These are phyloP conservation scores for Megaceryle maxima DNA, from an alignment of 2,113 vertebrate species.

Conservation along the genomic window DNA sequence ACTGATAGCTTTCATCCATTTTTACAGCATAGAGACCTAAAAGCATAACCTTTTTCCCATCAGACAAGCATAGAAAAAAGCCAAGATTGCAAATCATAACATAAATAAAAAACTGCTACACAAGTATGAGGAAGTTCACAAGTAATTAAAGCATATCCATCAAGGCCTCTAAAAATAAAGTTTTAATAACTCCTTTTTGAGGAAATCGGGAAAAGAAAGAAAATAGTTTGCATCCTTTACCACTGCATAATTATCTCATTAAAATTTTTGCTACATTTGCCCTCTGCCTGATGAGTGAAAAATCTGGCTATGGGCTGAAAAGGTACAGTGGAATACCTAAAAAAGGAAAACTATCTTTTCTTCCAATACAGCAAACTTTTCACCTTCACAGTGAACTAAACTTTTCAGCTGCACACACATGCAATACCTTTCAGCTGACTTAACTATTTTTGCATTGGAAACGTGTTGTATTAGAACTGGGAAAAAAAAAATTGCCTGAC, in stretches of 20 bases:
- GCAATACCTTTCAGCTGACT: not conserved
- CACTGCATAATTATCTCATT: not conserved
- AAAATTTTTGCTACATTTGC: not conserved
- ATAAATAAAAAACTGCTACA: not conserved
- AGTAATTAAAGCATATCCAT: not conserved
- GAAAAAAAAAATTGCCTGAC: not conserved
- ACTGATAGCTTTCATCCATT: not conserved
- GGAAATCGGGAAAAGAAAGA: not conserved
- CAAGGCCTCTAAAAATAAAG: slow-evolving; percentile 17
- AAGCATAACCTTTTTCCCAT: not conserved
- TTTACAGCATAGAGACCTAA: not conserved
- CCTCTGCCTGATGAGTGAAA: not conserved
- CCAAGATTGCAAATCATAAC: not conserved
- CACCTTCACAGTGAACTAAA: not conserved
- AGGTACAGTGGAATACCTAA: not conserved
- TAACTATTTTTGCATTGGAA: not conserved
- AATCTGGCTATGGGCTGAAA: not conserved
- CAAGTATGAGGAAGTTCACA: not conserved
- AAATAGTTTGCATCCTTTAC: not conserved
- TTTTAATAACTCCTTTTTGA: slow-evolving; percentile 14
- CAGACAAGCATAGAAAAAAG: not conserved
- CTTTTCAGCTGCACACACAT: not conserved
- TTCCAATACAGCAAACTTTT: not conserved
- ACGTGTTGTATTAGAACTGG: not conserved
- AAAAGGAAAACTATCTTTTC: not conserved